A percentile compares a stretch with the other conserved stretches of the same genome.
These are phyloP conservation scores for Venusia cambrica DNA, from an alignment of 2,888 invertebrate genomes.

Conservation along the genomic window DNA sequence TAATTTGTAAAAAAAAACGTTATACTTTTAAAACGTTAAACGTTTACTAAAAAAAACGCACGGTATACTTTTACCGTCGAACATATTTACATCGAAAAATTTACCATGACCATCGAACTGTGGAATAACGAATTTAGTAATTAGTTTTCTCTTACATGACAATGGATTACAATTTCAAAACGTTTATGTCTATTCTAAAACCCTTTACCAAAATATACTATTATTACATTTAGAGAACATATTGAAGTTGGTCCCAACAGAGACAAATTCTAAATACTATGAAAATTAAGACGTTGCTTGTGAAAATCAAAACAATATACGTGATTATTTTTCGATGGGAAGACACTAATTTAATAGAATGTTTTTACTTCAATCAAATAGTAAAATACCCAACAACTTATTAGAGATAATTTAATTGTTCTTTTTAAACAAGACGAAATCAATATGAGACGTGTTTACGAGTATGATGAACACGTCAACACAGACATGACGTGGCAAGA, in stretches of 20 bases:
- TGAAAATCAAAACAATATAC: slow-evolving; percentile 22
- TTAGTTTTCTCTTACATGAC: slow-evolving; percentile 18
- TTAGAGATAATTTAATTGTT: slow-evolving; percentile 24
- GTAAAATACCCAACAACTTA: slow-evolving; percentile 35
- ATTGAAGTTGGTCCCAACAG: slow-evolving; percentile 3
- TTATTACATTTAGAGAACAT: slow-evolving; percentile 12
- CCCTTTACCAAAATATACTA: slow-evolving; percentile 12
- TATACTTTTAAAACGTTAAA: no score
- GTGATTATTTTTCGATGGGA: slow-evolving; percentile 16
- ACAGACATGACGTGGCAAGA: slow-evolving; percentile 33
- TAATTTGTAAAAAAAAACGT: no score
- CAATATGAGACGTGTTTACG: slow-evolving; percentile 37
- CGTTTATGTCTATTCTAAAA: slow-evolving; percentile 25
- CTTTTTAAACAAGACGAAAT: slow-evolving; percentile 37
- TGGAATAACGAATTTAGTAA: slow-evolving; percentile 32
- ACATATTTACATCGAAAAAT: slow-evolving; percentile 20
- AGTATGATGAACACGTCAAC: slow-evolving; percentile 36
- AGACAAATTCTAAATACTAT: slow-evolving; percentile 2
- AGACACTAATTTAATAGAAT: slow-evolving; percentile 26
- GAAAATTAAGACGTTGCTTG: slow-evolving; percentile 15
- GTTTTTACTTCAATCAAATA: slow-evolving; percentile 34
- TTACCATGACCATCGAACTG: slow-evolving; percentile 28
- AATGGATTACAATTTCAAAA: slow-evolving; percentile 18
- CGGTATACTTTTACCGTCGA: slow-evolving; percentile 20
- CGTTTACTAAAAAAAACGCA: no score